Evolutionary conservation across 2,113 vertebrate genomes (phyloP).

Genomic region (Caloenas nicobarica): DNA sequence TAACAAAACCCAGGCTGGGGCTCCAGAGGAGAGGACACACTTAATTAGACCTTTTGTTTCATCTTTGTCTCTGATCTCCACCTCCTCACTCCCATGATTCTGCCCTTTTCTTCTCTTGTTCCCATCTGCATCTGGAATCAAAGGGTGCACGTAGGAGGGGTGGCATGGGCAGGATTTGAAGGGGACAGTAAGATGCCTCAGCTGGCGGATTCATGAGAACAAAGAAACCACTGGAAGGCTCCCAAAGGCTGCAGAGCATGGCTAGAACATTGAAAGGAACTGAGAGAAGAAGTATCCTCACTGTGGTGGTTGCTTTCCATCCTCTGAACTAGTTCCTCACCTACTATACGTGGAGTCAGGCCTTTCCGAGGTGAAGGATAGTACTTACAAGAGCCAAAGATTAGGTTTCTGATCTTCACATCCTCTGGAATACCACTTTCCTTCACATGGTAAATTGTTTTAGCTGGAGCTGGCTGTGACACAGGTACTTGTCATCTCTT

Average conservation of each 20-base stretch:
- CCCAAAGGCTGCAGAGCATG: neutral
- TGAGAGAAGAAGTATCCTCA: neutral
- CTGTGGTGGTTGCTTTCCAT: neutral
- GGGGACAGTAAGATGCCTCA: neutral
- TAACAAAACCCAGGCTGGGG: neutral
- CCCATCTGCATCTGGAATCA: constrained; percentile 44
- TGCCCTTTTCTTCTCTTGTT: neutral
- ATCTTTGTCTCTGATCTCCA: constrained; percentile 25
- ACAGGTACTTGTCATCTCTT: neutral
- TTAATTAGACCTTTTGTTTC: constrained; percentile 43
- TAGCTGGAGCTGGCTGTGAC: neutral
- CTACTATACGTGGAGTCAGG: neutral
- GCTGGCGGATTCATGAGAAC: neutral
- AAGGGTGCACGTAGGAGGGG: neutral
- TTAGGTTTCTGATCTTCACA: neutral
- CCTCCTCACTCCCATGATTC: constrained; percentile 15
- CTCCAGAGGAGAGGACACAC: constrained; percentile 15
- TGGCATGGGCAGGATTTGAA: constrained; percentile 7
- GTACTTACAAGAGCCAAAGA: neutral
- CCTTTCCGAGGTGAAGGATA: neutral
- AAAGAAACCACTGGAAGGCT: constrained; percentile 9
- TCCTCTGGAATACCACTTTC: neutral
- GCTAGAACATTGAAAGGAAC: neutral
- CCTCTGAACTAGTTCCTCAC: neutral
- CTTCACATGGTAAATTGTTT: neutral